phyloP scores from a whole-genome alignment of 1,140 invertebrate species.

The Pachyrhynchus sulphureomaculatus region DNA sequence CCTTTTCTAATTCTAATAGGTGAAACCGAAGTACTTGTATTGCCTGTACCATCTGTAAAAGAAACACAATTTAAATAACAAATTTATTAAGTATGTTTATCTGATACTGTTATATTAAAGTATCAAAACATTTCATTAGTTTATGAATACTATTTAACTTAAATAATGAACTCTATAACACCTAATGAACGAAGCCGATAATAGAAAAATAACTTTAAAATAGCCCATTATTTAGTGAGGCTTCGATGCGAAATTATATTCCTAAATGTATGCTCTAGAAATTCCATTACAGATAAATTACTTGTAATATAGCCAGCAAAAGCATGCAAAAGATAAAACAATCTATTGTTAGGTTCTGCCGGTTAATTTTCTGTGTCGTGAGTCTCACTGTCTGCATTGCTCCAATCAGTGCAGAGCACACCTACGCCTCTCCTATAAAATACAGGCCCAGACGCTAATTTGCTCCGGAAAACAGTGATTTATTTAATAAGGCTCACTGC shows the following conservation, averaged over 20 bases:
- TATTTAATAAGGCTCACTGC: conserved; percentile 42
- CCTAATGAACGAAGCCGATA: too few relatives aligned
- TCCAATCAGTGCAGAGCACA: conserved; percentile 35
- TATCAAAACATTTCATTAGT: too few relatives aligned
- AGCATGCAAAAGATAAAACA: not conserved
- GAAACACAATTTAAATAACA: conserved; percentile 52
- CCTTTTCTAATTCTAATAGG: conserved; percentile 99
- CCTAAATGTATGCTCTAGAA: not conserved
- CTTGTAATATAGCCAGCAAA: conserved; percentile 12
- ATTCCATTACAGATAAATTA: conserved; percentile 12
- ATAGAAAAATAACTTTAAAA: too few relatives aligned
- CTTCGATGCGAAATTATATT: not conserved
- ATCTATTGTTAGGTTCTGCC: conserved; percentile 18
- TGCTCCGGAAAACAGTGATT: conserved; percentile 47
- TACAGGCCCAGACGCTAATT: conserved; percentile 40
- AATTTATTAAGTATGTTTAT: not conserved
- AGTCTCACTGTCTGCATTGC: conserved; percentile 27
- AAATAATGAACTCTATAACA: too few relatives aligned
- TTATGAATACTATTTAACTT: too few relatives aligned
- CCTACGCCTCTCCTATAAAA: conserved; percentile 44
- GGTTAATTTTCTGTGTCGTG: conserved; percentile 42
- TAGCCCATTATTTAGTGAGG: not conserved
- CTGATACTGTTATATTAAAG: too few relatives aligned
- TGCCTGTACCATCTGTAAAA: conserved; percentile 99
- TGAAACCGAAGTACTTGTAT: conserved; percentile 99